Evolutionary conservation across 2,113 vertebrate species (phyloP).

Genomic region (Tetrax tetrax): DNA sequence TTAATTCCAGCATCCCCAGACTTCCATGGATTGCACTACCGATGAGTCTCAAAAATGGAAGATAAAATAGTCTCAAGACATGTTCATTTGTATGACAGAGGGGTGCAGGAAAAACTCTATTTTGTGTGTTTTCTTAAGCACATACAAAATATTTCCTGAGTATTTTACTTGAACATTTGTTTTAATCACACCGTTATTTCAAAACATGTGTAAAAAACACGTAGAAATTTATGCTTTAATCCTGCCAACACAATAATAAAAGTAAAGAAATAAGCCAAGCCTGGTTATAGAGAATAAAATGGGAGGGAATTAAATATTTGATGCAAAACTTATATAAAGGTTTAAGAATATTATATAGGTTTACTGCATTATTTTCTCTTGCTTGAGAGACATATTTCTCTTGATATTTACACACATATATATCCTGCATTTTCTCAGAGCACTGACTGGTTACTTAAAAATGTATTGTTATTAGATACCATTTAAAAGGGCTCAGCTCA

Average conservation of each 20-base stretch:
- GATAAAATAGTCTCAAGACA: background rate
- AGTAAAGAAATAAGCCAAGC: background rate
- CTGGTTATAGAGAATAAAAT: background rate
- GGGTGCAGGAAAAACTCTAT: background rate
- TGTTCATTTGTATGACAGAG: background rate
- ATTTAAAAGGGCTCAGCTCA: background rate
- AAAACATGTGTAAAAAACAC: background rate
- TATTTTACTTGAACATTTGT: background rate
- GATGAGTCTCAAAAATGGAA: background rate
- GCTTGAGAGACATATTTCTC: no score
- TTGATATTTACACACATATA: rapidly evolving
- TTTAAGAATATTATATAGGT: background rate
- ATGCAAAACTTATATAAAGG: background rate
- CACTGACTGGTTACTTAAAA: background rate
- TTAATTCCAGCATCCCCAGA: background rate
- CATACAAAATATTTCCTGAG: background rate
- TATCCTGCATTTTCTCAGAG: background rate
- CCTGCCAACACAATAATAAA: background rate
- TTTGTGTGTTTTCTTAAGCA: background rate
- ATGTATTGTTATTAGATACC: background rate
- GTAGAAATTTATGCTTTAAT: background rate
- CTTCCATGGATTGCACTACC: background rate
- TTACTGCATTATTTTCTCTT: background rate
- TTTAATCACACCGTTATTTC: background rate
- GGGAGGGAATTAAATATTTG: background rate